A percentile compares a stretch with the other conserved stretches of the same genome.
These are phyloP conservation scores for Anguilla anguilla DNA, from an alignment of 2,797 vertebrate genomes.

Conservation along the genomic window DNA sequence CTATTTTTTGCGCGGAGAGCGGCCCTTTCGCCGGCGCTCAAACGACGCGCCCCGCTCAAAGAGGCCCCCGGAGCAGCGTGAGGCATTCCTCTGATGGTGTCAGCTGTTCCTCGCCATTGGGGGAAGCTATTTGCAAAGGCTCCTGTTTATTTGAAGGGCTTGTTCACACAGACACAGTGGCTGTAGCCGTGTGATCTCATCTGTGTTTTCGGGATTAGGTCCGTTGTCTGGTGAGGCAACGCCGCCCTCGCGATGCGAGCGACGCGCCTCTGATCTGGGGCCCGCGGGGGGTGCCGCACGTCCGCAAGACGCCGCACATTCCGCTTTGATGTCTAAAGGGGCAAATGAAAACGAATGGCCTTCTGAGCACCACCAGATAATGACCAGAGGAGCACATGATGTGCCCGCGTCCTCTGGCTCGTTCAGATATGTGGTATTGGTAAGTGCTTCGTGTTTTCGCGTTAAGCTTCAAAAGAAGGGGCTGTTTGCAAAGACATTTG, in stretches of 20 bases:
- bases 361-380: neutral
- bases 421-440: neutral
- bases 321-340: constrained; percentile 5
- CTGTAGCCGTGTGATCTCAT: constrained; percentile 21
- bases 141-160: constrained; percentile 25
- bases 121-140: constrained; percentile 18
- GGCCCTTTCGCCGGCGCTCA: constrained; percentile 6
- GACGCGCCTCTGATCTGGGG: constrained; percentile 4
- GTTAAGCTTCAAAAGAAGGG: neutral
- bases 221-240: constrained; percentile 17
- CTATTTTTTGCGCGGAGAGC: constrained; percentile 23
- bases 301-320: neutral
- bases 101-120: constrained; percentile 32
- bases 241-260: neutral
- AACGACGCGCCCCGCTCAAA: neutral
- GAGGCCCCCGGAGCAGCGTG: constrained; percentile 3
- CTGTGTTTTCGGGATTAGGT: constrained; percentile 27
- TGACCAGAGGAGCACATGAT: neutral
- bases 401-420: neutral
- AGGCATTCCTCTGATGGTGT: constrained; percentile 25
- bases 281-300: neutral
- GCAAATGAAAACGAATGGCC: neutral
- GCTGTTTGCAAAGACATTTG: neutral
- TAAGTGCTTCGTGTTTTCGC: neutral
- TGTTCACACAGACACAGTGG: constrained; percentile 37